phyloP scores from a whole-genome alignment of 2,113 vertebrate species.

The Phaethon lepturus region DNA sequence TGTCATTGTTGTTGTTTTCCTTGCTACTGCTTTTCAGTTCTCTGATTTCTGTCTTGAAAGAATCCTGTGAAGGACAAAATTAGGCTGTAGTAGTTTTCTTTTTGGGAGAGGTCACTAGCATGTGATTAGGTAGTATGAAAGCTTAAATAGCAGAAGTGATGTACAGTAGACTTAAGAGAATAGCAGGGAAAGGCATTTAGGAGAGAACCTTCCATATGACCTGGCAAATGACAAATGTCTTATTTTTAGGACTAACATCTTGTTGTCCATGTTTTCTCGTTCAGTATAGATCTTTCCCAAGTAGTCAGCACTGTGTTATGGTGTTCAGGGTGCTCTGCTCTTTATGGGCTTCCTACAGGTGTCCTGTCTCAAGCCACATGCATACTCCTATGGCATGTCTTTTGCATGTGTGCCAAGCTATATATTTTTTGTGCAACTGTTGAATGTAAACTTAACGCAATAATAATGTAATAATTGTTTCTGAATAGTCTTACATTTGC shows the following conservation, averaged over 20 bases:
- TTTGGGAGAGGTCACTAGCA: not conserved
- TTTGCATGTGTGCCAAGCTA: not conserved
- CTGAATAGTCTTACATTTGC: not conserved
- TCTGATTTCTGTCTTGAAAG: not conserved
- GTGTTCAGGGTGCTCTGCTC: not conserved
- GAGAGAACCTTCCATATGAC: not conserved
- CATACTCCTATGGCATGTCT: not conserved
- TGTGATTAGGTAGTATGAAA: not conserved
- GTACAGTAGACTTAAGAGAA: not conserved
- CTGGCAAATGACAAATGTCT: not conserved
- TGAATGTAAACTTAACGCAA: not conserved
- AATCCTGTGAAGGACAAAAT: not conserved
- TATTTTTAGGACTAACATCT: not conserved
- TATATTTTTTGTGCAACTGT: not conserved
- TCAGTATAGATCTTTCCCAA: not conserved
- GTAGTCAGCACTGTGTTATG: not conserved
- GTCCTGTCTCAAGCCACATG: not conserved
- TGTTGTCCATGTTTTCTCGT: not conserved
- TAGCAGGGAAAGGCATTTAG: not conserved
- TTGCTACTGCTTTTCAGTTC: not conserved
- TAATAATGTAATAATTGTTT: not conserved
- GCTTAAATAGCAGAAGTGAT: not conserved
- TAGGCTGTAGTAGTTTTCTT: not conserved
- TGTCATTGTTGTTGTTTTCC: not conserved
- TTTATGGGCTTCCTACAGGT: not conserved